phyloP scores from a whole-genome alignment of 2,113 vertebrate species.

The Salvelinus fontinalis region DNA sequence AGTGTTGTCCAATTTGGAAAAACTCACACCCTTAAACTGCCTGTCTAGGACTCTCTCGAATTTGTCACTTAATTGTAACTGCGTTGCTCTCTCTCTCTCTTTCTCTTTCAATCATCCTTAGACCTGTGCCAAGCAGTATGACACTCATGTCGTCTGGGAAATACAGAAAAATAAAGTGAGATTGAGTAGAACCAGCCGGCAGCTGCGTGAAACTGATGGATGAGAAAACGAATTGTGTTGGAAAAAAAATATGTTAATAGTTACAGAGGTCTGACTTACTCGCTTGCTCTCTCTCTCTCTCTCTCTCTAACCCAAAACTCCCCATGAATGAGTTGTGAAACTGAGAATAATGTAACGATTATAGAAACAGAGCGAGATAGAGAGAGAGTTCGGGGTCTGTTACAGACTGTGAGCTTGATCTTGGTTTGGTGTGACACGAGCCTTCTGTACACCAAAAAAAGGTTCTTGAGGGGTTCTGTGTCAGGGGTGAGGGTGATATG shows the following conservation, averaged over 20 bases:
- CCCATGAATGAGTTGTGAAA: background rate
- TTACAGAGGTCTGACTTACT: background rate
- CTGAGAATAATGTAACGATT: background rate
- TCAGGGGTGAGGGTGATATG: no score
- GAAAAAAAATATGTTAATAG: slow-evolving; percentile 4
- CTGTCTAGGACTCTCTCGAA: no score
- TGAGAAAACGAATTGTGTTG: slow-evolving; percentile 3
- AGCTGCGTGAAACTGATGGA: slow-evolving; percentile 8
- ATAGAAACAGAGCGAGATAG: background rate
- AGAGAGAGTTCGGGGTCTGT: no score
- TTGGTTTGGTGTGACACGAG: no score
- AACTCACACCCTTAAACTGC: background rate
- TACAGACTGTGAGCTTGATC: no score
- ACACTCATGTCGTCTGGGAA: background rate
- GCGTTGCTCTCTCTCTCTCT: background rate
- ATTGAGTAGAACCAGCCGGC: slow-evolving; percentile 13
- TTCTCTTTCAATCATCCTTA: slow-evolving; percentile 4
- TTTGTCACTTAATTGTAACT: background rate
- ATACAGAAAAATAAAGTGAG: slow-evolving; percentile 19
- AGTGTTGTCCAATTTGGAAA: background rate
- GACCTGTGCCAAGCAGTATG: background rate
- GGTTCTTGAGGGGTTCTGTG: no score
- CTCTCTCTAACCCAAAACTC: background rate
- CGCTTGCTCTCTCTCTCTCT: no score
- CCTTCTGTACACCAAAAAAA: no score